phyloP scores from a whole-genome alignment of 2,797 vertebrate genomes.

The Catostomus latipinnis region DNA sequence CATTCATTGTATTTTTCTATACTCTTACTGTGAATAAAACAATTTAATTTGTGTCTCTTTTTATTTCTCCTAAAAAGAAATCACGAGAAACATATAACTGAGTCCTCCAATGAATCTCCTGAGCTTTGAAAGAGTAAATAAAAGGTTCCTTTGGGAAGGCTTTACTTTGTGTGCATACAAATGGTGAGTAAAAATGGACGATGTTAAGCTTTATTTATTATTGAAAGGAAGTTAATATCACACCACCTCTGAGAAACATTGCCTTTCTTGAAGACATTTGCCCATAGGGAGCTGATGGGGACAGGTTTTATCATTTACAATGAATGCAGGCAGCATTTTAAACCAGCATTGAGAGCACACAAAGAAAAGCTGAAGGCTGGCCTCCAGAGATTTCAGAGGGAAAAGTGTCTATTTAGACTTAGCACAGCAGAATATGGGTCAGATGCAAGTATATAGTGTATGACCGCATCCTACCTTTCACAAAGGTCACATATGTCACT shows the following conservation, averaged over 20 bases:
- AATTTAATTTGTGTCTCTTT: not conserved
- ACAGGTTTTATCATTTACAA: conserved; percentile 24
- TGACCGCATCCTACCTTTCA: not conserved
- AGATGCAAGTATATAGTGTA: not conserved
- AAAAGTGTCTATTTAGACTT: conserved; percentile 20
- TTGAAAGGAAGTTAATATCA: conserved; percentile 38
- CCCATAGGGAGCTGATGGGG: conserved; percentile 35
- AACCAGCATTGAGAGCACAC: conserved; percentile 14
- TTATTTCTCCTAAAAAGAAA: not conserved
- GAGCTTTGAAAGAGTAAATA: conserved; percentile 23
- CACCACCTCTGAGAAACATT: conserved; percentile 16
- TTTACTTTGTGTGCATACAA: conserved; percentile 19
- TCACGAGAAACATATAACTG: not conserved
- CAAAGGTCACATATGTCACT: too few relatives aligned
- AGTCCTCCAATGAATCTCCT: not conserved
- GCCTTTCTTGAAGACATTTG: conserved; percentile 18
- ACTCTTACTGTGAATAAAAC: not conserved
- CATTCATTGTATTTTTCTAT: not conserved
- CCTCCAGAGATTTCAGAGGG: conserved; percentile 8
- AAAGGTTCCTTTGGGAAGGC: conserved; percentile 4
- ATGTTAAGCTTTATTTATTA: conserved; percentile 43
- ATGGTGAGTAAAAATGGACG: conserved; percentile 15
- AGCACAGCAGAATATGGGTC: conserved; percentile 14
- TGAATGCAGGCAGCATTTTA: conserved; percentile 25
- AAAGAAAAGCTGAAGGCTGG: conserved; percentile 27